Conservation (phyloP, 1,140 invertebrate genomes). For the Bombus sibiricus region DNA sequence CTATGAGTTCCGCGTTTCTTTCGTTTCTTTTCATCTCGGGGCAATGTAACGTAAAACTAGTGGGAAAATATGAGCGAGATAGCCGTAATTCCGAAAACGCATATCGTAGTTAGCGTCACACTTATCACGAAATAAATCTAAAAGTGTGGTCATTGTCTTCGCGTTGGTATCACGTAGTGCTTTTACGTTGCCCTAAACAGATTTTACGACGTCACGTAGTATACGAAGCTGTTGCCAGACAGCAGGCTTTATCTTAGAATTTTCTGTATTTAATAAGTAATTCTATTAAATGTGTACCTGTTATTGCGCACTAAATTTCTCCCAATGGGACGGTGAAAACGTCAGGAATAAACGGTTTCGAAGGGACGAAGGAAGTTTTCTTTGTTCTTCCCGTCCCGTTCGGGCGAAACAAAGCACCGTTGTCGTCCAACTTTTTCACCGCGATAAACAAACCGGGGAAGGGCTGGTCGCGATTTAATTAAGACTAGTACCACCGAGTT, state of each 20-base stretch:
- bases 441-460: background rate
- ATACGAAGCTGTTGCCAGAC: background rate
- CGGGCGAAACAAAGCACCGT: background rate
- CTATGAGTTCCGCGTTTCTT: no score
- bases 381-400: background rate
- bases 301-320: slow-evolving; percentile 16
- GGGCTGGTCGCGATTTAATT: background rate
- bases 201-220: slow-evolving; percentile 42
- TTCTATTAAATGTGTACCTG: background rate
- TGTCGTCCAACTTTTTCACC: background rate
- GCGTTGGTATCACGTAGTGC: slow-evolving; percentile 4
- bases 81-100: no score
- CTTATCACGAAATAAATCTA: slow-evolving; percentile 39
- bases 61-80: background rate
- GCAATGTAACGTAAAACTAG: background rate
- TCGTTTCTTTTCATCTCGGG: background rate
- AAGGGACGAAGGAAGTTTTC: slow-evolving; percentile 2
- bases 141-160: slow-evolving; percentile 39
- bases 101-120: background rate
- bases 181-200: slow-evolving; percentile 59
- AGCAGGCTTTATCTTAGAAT: background rate
- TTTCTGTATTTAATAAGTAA: slow-evolving; percentile 56
- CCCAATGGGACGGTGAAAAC: background rate
- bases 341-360: slow-evolving; percentile 35
- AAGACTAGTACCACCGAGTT: background rate